These are phyloP conservation scores for Brachionus sp. DNA, from an alignment of 1,140 invertebrate species.

Conservation along the genomic window DNA sequence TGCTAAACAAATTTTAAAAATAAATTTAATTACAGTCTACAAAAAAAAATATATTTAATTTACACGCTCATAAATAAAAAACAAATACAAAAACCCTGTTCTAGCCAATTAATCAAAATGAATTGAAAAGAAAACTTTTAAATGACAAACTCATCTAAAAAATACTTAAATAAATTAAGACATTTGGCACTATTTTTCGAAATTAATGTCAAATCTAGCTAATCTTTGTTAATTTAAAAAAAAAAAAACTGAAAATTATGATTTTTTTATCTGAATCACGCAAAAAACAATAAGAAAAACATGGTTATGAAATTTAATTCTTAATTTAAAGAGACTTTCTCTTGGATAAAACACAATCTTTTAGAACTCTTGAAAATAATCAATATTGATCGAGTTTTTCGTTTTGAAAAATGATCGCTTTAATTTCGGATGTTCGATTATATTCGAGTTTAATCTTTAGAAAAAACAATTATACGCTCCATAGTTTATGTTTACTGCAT, in stretches of 20 bases:
- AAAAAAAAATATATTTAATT: neutral
- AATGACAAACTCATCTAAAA: neutral
- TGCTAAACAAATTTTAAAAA: neutral
- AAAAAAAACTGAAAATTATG: neutral
- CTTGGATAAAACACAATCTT: neutral
- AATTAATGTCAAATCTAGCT: neutral
- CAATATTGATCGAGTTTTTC: neutral
- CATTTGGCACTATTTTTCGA: neutral
- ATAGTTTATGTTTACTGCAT: neutral
- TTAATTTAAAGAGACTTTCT: neutral
- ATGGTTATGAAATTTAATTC: neutral
- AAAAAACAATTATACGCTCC: neutral
- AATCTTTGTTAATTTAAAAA: neutral
- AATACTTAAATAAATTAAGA: neutral
- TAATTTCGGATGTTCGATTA: neutral
- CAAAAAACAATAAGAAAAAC: neutral
- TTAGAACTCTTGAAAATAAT: neutral
- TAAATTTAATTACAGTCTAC: neutral
- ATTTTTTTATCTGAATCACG: neutral
- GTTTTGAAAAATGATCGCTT: neutral
- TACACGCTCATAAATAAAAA: neutral
- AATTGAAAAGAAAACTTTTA: neutral
- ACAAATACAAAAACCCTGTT: neutral
- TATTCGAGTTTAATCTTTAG: slow-evolving; percentile 1
- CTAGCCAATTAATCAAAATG: neutral